Evolutionary conservation across 2,113 vertebrate genomes (phyloP).

Genomic region (Mus musculus): GRCm39 chr16:97505001-97505500

Average conservation of each 20-base stretch:
- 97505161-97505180: too few species aligned
- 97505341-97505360: background rate
- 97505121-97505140: background rate
- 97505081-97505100: background rate
- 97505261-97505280: too few species aligned
- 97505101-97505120: background rate
- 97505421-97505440: background rate
- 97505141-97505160: background rate
- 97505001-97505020: background rate
- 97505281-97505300: too few species aligned
- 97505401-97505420: background rate
- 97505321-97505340: too few species aligned
- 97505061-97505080: background rate
- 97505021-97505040: background rate
- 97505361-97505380: background rate
- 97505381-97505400: accelerated
- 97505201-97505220: too few species aligned
- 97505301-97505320: too few species aligned
- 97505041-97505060: background rate
- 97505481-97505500: background rate
- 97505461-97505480: background rate
- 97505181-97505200: too few species aligned
- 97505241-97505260: too few species aligned
- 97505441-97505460: background rate
- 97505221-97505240: too few species aligned